These are phyloP conservation scores for Ciconia stormi DNA, from an alignment of 2,113 vertebrate genomes.

Conservation along the genomic window DNA sequence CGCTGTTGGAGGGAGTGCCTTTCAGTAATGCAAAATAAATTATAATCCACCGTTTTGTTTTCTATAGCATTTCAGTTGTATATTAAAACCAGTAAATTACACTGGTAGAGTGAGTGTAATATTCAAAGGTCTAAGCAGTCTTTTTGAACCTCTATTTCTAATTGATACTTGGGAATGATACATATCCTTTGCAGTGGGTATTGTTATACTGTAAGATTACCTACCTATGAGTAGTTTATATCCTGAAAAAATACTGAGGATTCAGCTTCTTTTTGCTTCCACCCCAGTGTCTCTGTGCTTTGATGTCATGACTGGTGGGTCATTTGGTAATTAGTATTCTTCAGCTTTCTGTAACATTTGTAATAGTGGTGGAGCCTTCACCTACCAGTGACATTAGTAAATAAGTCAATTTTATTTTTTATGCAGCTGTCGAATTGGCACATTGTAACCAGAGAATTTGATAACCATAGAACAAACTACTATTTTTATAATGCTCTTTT, in stretches of 20 bases:
- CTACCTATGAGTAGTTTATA: not conserved
- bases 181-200: not conserved
- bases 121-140: not conserved
- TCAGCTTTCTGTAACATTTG: not conserved
- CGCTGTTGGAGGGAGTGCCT: not conserved
- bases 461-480: not conserved
- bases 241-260: not conserved
- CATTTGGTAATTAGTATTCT: not conserved
- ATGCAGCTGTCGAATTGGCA: not conserved
- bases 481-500: not conserved
- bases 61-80: not conserved
- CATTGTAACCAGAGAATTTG: not conserved
- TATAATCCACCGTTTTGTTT: not conserved
- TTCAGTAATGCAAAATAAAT: not conserved
- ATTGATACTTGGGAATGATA: not conserved
- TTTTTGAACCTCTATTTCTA: constrained; percentile 12
- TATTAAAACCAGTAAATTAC: constrained; percentile 27
- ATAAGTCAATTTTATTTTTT: not conserved
- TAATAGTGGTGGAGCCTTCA: not conserved
- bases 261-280: not conserved
- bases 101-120: not conserved
- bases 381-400: not conserved
- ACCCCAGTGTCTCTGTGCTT: not conserved
- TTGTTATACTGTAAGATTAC: not conserved
- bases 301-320: not conserved